phyloP scores from a whole-genome alignment of 2,113 vertebrate species.

The Trematomus loennbergii region DNA sequence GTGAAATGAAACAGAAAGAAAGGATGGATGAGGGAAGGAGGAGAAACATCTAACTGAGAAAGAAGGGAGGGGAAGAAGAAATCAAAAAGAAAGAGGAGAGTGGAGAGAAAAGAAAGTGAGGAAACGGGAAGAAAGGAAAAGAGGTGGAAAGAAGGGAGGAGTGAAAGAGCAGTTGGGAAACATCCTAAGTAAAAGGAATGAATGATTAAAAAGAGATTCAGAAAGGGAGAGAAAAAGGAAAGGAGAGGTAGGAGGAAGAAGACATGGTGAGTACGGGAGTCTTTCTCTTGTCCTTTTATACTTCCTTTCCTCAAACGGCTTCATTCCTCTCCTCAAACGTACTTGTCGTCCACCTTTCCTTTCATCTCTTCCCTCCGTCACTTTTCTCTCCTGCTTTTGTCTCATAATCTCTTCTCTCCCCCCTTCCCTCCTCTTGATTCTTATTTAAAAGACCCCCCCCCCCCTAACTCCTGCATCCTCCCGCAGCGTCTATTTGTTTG shows the following conservation, averaged over 20 bases:
- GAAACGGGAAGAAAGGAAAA: neutral
- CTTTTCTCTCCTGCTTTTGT: constrained; percentile 44
- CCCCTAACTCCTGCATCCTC: constrained; percentile 53
- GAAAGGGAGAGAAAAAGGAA: neutral
- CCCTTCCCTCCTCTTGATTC: constrained; percentile 34
- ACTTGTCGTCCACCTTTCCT: constrained; percentile 1
- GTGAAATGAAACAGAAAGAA: no score
- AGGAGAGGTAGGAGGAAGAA: no score
- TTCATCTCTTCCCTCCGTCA: neutral
- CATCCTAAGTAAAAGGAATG: neutral
- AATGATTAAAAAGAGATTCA: neutral
- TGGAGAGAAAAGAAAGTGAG: neutral
- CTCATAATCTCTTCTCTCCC: constrained; percentile 22
- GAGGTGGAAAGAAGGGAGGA: neutral
- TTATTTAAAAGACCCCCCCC: constrained; percentile 45
- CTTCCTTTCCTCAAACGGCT: no score
- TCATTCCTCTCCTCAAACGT: neutral
- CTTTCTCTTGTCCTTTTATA: no score
- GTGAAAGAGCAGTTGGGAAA: neutral
- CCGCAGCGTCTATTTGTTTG: constrained; percentile 68
- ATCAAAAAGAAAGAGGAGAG: no score
- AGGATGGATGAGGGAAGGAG: no score
- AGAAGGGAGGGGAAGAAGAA: neutral
- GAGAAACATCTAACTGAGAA: neutral
- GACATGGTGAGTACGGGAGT: neutral